Evolutionary conservation across 2,113 vertebrate genomes (phyloP), one percentile per base, ranked within the genome.

Genomic region (Pterocles burchelli): DNA sequence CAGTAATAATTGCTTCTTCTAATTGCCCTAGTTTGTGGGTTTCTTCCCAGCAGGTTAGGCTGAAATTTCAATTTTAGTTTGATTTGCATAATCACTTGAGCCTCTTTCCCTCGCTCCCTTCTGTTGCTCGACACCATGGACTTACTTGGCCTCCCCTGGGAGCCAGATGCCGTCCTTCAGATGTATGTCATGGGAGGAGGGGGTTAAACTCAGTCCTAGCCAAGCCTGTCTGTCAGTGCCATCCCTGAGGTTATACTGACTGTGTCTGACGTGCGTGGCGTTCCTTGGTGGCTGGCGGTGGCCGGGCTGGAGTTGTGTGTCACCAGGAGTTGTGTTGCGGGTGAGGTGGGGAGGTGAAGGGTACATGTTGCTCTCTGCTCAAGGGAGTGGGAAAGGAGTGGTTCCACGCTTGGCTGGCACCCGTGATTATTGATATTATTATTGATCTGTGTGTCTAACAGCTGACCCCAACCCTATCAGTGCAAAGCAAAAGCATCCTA

Each of bases 1-100:
- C 59, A 80, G 68, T 80, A 83, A 80, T 73, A 79, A 87, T 75
- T 92, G 84, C 84, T 96, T 78, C 89, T 90, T 94, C 88, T 76
- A 79, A 88, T 75, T 95, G 84, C 84, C 95, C 65, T 94, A 89
- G 89, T 94, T 95, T 92, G 73, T 93, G 77, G 61, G 76, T 57
- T 90, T 80, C 81, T 84, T 88, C 66, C 68, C 93, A 92, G 86
- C 83, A 94, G 95, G 91, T 88, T 72, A 89, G 68, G 29, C 92
- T 90, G 80, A 84, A 90, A 87, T 95, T 94, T 95, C 92, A 92
- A 75, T 92, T 94, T 73, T 43, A 66, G 45, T 94, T 92, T 74
- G 91, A 73, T 96, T 91, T 97, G 82, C 62, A 49, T 95, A 85
- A 83, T 76, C 43, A 62, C 65, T 81, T 67, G 80, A 94, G 67